A percentile compares a stretch with the other conserved stretches of the same genome.
These are phyloP conservation scores for Apodemus speciosus DNA, from an alignment of 2,113 vertebrate species.

Conservation along the genomic window DNA sequence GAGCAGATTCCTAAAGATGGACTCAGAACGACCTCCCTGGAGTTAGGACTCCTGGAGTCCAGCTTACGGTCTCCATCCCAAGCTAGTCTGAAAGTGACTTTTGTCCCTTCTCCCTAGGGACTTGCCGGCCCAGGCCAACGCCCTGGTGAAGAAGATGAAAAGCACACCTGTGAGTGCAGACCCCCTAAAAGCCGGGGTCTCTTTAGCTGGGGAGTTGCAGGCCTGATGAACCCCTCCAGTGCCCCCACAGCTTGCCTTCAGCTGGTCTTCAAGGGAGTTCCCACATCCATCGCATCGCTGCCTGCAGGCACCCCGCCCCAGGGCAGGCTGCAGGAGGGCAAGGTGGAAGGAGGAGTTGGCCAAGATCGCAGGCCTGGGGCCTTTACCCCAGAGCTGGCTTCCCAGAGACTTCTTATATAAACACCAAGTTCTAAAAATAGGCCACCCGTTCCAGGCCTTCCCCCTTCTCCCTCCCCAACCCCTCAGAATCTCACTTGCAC, in stretches of 20 bases:
- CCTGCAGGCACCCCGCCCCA: neutral
- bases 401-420: slow-evolving; percentile 81
- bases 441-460: slow-evolving; percentile 77
- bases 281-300: rapidly evolving
- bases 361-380: slow-evolving; percentile 3
- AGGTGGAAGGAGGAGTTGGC: neutral
- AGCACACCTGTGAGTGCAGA: slow-evolving; percentile 86
- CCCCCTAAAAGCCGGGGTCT: neutral
- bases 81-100: neutral
- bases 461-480: neutral
- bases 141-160: slow-evolving; percentile 88
- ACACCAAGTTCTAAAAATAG: slow-evolving; percentile 84
- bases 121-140: slow-evolving; percentile 88
- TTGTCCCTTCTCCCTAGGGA: slow-evolving; percentile 81
- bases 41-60: neutral
- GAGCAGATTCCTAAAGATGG: neutral
- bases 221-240: no score
- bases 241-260: neutral
- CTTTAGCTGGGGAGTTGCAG: neutral
- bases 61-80: neutral
- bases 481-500: slow-evolving; percentile 40
- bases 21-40: neutral
- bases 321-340: neutral
- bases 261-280: neutral
- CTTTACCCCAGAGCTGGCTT: slow-evolving; percentile 69